phyloP scores from a whole-genome alignment of 2,113 vertebrate genomes.

The Donacobius atricapilla region DNA sequence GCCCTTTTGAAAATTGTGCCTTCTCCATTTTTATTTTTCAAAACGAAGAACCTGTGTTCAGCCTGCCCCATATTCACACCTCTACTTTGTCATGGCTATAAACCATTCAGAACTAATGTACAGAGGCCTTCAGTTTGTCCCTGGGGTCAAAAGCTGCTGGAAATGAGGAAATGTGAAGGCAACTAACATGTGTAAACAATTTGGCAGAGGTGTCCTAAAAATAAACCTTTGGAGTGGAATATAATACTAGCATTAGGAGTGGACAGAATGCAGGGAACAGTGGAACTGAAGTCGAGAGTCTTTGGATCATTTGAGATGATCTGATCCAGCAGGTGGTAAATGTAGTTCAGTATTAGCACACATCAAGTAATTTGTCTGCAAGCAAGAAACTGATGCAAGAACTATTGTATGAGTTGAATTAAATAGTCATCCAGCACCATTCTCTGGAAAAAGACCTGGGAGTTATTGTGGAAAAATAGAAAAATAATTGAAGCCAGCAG shows the following conservation, averaged over 20 bases:
- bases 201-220: conserved; percentile 21
- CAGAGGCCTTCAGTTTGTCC: not conserved
- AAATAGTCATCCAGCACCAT: conserved; percentile 11
- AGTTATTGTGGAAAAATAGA: conserved; percentile 48
- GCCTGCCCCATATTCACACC: not conserved
- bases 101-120: not conserved
- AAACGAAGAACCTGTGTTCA: not conserved
- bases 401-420: conserved; percentile 38
- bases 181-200: conserved; percentile 32
- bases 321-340: conserved; percentile 59
- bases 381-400: conserved; percentile 39
- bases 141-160: not conserved
- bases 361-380: conserved; percentile 50
- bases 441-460: conserved; percentile 43
- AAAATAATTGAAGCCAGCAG: conserved; percentile 45
- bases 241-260: not conserved
- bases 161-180: conserved; percentile 11
- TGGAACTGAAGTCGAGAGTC: conserved; percentile 12
- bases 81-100: not conserved
- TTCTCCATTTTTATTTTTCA: not conserved
- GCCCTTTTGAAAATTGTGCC: not conserved
- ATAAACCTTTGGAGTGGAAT: conserved; percentile 20
- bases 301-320: conserved; percentile 42
- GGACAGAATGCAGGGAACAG: not conserved
- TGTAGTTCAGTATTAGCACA: conserved; percentile 37